Conservation (phyloP, 2,113 vertebrate species). For the Nymphicus hollandicus region DNA sequence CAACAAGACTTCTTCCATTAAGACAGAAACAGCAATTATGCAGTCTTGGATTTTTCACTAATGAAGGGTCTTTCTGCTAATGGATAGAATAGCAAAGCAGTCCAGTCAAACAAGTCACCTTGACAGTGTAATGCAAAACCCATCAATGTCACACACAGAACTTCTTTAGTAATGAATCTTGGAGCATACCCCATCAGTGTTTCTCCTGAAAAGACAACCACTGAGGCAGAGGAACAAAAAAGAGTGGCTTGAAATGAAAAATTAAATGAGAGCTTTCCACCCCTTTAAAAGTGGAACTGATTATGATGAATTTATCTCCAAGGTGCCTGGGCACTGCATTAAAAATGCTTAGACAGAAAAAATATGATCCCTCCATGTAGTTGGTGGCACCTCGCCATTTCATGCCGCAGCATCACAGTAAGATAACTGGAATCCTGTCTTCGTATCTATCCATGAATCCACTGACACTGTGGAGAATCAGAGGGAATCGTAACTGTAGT, state of each 20-base stretch:
- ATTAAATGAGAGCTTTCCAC: background rate
- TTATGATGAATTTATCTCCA: background rate
- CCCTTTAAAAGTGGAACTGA: background rate
- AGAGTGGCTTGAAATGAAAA: constrained; percentile 10
- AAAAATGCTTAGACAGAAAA: background rate
- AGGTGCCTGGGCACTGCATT: background rate
- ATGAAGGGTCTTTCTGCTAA: constrained; percentile 25
- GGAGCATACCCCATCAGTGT: background rate
- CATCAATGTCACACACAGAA: background rate
- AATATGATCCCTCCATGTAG: accelerated
- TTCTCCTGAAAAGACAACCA: background rate
- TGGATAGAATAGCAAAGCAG: background rate
- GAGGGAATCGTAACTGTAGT: background rate
- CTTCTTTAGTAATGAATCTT: constrained; percentile 22
- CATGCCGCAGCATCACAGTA: background rate
- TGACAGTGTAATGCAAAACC: background rate
- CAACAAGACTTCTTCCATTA: constrained; percentile 19
- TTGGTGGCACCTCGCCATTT: background rate
- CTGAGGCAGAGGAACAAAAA: background rate
- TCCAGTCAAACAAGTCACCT: constrained; percentile 44
- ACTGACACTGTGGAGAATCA: background rate
- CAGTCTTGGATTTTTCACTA: constrained; percentile 47
- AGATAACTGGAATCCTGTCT: background rate
- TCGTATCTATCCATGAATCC: background rate
- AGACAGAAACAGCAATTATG: constrained; percentile 49